Base-by-base conservation (phyloP, 2,888 invertebrate genomes). In the Leucoma salicis region DNA sequence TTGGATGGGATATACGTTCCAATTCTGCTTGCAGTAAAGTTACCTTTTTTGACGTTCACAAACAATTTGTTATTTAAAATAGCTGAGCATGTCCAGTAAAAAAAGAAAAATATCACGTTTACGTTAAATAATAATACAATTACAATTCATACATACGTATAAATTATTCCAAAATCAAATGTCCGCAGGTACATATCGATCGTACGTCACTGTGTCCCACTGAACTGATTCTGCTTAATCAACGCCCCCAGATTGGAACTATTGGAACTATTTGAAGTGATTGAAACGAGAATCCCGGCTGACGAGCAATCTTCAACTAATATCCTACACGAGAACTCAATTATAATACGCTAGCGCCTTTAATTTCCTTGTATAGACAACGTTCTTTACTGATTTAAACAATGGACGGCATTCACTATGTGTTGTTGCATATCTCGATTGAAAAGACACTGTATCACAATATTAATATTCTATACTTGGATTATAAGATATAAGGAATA, bases 221-320 rank as follows among this genome's bases (percentile, higher is more conserved):
- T 88, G 85, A 87, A 81, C 86, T 72, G 78, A 78, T 84, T 86
- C 81, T 67, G 81, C 75, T 85, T 82, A 88, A 88, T 88, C 83
- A 84, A 84, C 81, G 74, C 66, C 69, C 42, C 57, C 66, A 67
- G 64, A 75, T 75, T 76, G 78, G 74, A 77, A 74, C 80, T 74
- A 79, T 82, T 80, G 70, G 73, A 78, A 77, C 76, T 77, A 77
- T 80, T 73, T 66, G 72, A 70, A 73, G 78, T 76, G 79, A 83
- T 82, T 77, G 78, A 69, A 78, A 66, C 75, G 82, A 77, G 74
- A 79, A 82, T 78, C 70, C 70, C 69, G 70, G 72, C 75, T 85
- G 84, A 83, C 83, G 83, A 88, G 83, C 87, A 89, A 89, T 88
- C 87, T 88, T 87, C 82, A 57, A 74, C 78, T 85, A 88, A 88